Conservation (phyloP, 2,113 vertebrate species). For the Andinoacara biseriatus region DNA sequence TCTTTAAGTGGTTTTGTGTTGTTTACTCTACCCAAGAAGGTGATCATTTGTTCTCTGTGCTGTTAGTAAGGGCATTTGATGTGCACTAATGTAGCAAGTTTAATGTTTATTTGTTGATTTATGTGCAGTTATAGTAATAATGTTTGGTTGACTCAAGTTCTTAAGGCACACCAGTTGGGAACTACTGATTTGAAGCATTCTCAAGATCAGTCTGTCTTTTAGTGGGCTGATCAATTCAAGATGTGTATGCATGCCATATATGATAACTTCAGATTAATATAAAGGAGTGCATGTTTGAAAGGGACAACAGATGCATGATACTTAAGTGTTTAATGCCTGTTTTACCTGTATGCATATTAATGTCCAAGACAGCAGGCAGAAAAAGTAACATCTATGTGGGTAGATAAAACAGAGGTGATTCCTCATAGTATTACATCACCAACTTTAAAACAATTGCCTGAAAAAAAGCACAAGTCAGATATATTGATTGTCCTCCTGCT, state of each 20-base stretch:
- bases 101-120: no score
- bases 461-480: background rate
- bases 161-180: background rate
- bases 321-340: background rate
- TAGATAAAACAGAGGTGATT: background rate
- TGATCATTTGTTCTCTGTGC: no score
- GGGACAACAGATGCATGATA: rapidly evolving
- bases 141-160: background rate
- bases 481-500: no score
- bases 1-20: no score
- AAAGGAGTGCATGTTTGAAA: background rate
- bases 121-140: no score
- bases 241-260: no score
- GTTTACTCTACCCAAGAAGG: no score
- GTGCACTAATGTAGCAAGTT: no score
- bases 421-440: background rate
- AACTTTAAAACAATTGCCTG: background rate
- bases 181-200: background rate
- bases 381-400: background rate
- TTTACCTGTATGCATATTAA: background rate
- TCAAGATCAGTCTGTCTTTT: background rate
- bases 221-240: no score
- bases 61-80: no score
- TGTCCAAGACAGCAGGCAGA: background rate
- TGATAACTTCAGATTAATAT: no score